These are phyloP conservation scores for Rhizomys pruinosus DNA, from an alignment of 2,113 vertebrate species.

Conservation along the genomic window DNA sequence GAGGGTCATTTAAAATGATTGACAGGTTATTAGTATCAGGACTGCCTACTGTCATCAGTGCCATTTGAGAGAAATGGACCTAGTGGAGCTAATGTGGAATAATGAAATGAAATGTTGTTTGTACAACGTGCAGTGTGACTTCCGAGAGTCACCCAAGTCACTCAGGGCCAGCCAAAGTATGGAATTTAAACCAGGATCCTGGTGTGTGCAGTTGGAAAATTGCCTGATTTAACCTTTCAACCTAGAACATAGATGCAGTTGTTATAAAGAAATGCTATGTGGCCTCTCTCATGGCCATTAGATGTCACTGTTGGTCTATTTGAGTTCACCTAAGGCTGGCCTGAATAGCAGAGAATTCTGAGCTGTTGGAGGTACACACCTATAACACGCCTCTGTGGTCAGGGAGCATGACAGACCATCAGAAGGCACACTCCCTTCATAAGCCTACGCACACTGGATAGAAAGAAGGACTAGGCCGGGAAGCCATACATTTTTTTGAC, in stretches of 20 bases:
- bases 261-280: slow-evolving; percentile 78
- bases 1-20: slow-evolving; percentile 86
- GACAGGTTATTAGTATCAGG: slow-evolving; percentile 82
- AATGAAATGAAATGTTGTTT: slow-evolving; percentile 83
- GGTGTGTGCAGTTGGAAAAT: slow-evolving; percentile 65
- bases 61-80: slow-evolving; percentile 81
- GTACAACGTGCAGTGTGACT: slow-evolving; percentile 70
- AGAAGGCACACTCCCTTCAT: background rate
- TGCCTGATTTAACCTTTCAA: slow-evolving; percentile 69
- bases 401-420: background rate
- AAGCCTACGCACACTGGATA: background rate
- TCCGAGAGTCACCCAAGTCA: slow-evolving; percentile 59
- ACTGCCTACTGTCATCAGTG: slow-evolving; percentile 81
- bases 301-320: slow-evolving; percentile 83
- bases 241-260: slow-evolving; percentile 68
- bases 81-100: slow-evolving; percentile 77
- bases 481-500: background rate
- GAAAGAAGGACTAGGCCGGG: background rate
- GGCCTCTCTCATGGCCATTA: slow-evolving; percentile 82
- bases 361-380: slow-evolving; percentile 15
- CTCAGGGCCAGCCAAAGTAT: slow-evolving; percentile 28
- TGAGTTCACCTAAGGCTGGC: slow-evolving; percentile 57
- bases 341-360: slow-evolving; percentile 13
- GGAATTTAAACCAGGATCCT: slow-evolving; percentile 75
- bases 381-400: background rate